Evolutionary conservation across 2,113 vertebrate genomes (phyloP), one percentile per base, ranked within the genome.

Genomic region (Callorhinus ursinus): DNA sequence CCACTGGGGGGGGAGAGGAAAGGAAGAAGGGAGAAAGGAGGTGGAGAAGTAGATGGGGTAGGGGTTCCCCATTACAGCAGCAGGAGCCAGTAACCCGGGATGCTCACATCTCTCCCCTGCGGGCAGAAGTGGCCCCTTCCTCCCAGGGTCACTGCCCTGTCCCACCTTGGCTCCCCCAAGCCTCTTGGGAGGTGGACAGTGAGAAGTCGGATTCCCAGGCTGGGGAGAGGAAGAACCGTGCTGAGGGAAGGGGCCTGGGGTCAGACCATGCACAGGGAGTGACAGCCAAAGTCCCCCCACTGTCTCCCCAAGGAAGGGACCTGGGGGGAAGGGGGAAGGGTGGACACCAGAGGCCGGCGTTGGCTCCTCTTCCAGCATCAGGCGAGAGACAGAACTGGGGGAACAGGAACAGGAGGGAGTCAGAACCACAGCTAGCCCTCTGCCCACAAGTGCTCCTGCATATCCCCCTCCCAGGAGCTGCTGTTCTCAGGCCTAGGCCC

Each of bases 381-480:
- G 95, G 98, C 98, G 49, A 99, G 96, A 92, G 98, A 98, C 71
- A 98, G 96, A 96, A 99, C 98, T 98, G 72, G 19, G 67, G 46
- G 84, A 72, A 97, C 22, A 89, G 95, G 13, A 92, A 89, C 0
- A 28, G 49, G 46, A 0, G 7, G 36, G 49, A 57, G 67, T 97
- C 57, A 96, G 88, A 74, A 49, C 7, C 22, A 21, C 13, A 42
- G 46, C 21, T 1, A 21, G 28, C 21, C 9, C 4, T 4, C 12
- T 0, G 49, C 36, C 49, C 80, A 3, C 36, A 22, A 18, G 1
- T 19, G 7, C 39, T n/a, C 8, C 24, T 65, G 46, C 19, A 6
- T 39, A 24, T 6, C 67, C 74, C 53, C 28, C 13, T 11, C 59
- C 82, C 51, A 59, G 42, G 69, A 80, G 51, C 57, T 3, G 15